phyloP scores from a whole-genome alignment of 1,140 invertebrate genomes.

The Bursaphelenchus mucronatus region DNA sequence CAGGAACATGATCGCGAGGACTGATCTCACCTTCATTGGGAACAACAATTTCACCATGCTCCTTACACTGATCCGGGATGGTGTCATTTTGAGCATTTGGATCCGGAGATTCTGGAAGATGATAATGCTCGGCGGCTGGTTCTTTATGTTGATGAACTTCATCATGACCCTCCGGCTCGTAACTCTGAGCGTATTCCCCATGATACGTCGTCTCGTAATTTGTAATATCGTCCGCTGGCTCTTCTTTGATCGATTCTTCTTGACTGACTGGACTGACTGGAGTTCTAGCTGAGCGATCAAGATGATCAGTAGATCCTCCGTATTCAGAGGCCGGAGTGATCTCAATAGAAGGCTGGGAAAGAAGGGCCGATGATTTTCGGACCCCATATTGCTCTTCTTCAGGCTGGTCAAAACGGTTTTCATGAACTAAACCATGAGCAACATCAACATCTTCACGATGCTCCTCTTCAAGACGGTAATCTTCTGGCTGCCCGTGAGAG shows the following conservation, averaged over 20 bases:
- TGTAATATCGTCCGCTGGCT: too few species aligned
- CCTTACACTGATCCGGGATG: conserved; percentile 7
- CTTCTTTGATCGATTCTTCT: too few species aligned
- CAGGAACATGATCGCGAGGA: conserved; percentile 6
- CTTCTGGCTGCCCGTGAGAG: too few species aligned
- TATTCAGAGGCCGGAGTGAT: conserved; percentile 42
- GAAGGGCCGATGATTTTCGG: neutral
- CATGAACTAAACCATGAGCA: neutral
- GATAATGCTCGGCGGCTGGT: neutral
- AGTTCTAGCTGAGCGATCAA: neutral
- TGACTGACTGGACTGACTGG: neutral
- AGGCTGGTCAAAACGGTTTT: neutral
- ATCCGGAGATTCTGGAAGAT: conserved; percentile 13
- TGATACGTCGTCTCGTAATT: too few species aligned
- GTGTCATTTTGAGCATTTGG: conserved; percentile 1
- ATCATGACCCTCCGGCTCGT: too few species aligned
- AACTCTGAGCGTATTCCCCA: too few species aligned
- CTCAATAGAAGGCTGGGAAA: conserved; percentile 35
- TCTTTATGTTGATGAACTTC: neutral
- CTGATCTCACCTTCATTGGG: neutral
- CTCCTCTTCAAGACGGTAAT: too few species aligned
- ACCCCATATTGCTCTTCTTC: neutral
- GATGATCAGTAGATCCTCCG: conserved; percentile 20
- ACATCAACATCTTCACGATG: too few species aligned
- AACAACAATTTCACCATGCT: conserved; percentile 7